Evolutionary conservation across 2,888 invertebrate genomes (phyloP), one percentile per base, ranked within the genome.

Genomic region (Sthenelais limicola): DNA sequence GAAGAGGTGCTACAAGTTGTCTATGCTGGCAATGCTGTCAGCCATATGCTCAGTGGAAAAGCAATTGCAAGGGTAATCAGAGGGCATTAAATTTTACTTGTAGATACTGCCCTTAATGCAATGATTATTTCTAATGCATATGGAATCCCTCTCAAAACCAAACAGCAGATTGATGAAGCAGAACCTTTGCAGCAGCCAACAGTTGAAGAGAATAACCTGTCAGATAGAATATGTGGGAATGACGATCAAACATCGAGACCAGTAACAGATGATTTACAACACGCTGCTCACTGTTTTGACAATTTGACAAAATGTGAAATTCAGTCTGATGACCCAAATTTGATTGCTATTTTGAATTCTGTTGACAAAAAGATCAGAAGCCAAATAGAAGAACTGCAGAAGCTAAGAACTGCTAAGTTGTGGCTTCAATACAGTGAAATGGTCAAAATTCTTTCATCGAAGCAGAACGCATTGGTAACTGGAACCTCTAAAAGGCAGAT

Each of bases 1-100:
- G 28, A 77, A 49, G 80, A 82, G 70, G 56, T 81, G 3, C 54
- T 82, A 3, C 77, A 76, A 58, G 68, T 73, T 21, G 74, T 81
- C 5, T 82, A 79, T 79, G 80, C 78, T 15, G 62, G 70, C 28
- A 78, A 78, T 58, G 72, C 81, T 9, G 80, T 81, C 12, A 30
- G 24, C n/a, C 79, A 80, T 54, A 81, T 82, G 74, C 62, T 80
- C 4, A 74, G 51, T 75, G 80, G 81, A n/a, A 82, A 82, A 71
- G 80, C 80, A 32, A 38, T 77, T 15, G 68, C 78, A 47, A 32
- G 74, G 66, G 73, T 77, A 30, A 43, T 80, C n/a, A 49, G 81
- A 58, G 80, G 75, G 24, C 79, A 80, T n/a, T n/a, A n/a, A n/a
- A n/a, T n/a, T 62, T 69, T 80, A 33, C 70, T 80, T 9, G 74